Evolutionary conservation across 2,113 vertebrate species (phyloP).

Genomic region (Oxygymnocypris stewartii): DNA sequence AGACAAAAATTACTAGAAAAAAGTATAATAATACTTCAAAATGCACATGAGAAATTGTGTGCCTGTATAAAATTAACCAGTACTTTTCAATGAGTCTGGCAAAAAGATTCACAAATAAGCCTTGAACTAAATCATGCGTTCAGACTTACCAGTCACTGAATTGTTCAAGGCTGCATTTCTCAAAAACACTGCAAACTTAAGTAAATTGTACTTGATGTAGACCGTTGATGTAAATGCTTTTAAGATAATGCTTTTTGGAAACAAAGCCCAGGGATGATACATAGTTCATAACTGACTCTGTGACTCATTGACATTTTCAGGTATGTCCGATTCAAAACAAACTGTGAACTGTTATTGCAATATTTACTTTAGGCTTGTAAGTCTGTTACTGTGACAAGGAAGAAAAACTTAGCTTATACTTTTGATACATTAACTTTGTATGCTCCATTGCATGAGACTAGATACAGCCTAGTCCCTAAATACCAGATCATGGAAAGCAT

Average conservation of each 20-base stretch:
- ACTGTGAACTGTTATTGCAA: neutral
- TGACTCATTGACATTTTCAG: neutral
- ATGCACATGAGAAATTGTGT: neutral
- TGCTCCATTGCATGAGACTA: neutral
- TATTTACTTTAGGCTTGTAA: neutral
- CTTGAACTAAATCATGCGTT: neutral
- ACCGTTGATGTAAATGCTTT: neutral
- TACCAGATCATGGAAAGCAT: neutral
- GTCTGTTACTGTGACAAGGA: neutral
- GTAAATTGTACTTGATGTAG: neutral
- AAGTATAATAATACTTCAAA: neutral
- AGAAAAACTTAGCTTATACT: neutral
- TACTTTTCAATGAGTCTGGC: neutral
- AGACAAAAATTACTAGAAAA: neutral
- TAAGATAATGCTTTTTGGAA: neutral
- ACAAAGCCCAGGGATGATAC: neutral
- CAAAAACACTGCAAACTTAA: neutral
- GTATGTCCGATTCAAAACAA: neutral
- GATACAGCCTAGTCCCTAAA: conserved; percentile 5
- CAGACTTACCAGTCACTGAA: neutral
- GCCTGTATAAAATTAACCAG: neutral
- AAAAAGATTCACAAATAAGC: neutral
- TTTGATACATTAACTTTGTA: neutral
- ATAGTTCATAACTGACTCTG: neutral
- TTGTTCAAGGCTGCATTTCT: neutral